phyloP scores from a whole-genome alignment of 1,140 invertebrate genomes.

The Muscidifurax raptorellus region DNA sequence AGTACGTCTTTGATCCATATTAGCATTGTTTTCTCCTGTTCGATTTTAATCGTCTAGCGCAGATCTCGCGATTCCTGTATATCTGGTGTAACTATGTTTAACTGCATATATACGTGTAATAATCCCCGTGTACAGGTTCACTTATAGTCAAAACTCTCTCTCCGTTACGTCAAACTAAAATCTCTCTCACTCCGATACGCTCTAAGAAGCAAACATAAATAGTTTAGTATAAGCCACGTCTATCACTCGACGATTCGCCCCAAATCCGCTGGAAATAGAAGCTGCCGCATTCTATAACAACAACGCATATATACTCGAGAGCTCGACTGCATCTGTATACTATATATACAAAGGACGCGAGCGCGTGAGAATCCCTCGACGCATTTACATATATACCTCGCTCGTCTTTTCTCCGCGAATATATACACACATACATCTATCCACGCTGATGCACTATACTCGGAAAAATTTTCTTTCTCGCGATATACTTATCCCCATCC shows the following conservation, averaged over 20 bases:
- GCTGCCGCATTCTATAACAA: neutral
- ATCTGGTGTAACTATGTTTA: slow-evolving; percentile 41
- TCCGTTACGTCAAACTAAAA: too few relatives aligned
- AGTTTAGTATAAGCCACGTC: neutral
- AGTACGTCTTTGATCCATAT: neutral
- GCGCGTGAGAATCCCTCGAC: neutral
- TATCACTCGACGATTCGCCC: neutral
- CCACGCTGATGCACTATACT: neutral
- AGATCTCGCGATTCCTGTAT: neutral
- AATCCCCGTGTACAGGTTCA: neutral
- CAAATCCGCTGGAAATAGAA: neutral
- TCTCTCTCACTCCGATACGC: too few relatives aligned
- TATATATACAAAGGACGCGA: neutral
- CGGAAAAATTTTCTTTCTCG: neutral
- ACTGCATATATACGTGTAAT: slow-evolving; percentile 50
- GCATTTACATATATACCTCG: neutral
- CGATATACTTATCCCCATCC: too few relatives aligned
- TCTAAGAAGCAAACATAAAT: neutral
- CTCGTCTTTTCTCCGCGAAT: neutral
- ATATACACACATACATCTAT: neutral
- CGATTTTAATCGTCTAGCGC: slow-evolving; percentile 17
- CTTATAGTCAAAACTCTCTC: neutral
- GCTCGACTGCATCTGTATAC: too few relatives aligned
- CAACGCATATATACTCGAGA: neutral
- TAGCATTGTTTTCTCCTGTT: slow-evolving; percentile 34